A percentile compares a stretch with the other conserved stretches of the same genome.
Evolutionary conservation across 2,113 vertebrate genomes (phyloP).

Genomic region (Pseudolaguvia tuberculata): DNA sequence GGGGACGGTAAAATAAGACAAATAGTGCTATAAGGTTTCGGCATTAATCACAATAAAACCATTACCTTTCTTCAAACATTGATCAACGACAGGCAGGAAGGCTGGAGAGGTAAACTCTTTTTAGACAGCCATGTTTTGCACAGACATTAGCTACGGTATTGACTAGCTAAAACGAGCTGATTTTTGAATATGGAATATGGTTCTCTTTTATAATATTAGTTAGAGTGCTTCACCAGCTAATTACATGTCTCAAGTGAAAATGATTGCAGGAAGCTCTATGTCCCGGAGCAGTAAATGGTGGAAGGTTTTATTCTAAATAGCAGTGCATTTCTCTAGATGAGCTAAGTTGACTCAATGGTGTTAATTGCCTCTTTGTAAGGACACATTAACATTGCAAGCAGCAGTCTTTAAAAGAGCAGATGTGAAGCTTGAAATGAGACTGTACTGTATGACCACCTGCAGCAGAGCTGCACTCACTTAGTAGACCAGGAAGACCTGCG

Average conservation of each 20-base stretch:
- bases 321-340: slow-evolving; percentile 21
- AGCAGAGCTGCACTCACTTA: not conserved
- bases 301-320: slow-evolving; percentile 30
- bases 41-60: slow-evolving; percentile 34
- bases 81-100: slow-evolving; percentile 15
- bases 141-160: not conserved
- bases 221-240: slow-evolving; percentile 5
- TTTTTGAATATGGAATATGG: not conserved
- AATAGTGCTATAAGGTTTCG: slow-evolving; percentile 27
- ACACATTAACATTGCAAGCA: slow-evolving; percentile 58
- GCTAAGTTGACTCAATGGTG: slow-evolving; percentile 43
- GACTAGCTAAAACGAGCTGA: not conserved
- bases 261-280: slow-evolving; percentile 32
- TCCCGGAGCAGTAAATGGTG: slow-evolving; percentile 34
- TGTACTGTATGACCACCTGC: slow-evolving; percentile 45
- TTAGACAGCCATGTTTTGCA: not conserved
- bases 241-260: slow-evolving; percentile 18
- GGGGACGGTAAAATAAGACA: slow-evolving; percentile 47
- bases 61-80: slow-evolving; percentile 15
- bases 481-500: no score
- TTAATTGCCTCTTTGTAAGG: slow-evolving; percentile 54
- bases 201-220: slow-evolving; percentile 4
- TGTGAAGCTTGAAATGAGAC: slow-evolving; percentile 43
- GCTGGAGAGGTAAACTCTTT: not conserved
- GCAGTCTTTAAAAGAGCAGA: slow-evolving; percentile 61